A percentile compares a stretch with the other conserved stretches of the same genome.
These are phyloP conservation scores for Hirtodrosophila trivittata DNA, from an alignment of 2,888 invertebrate species.

Conservation along the genomic window DNA sequence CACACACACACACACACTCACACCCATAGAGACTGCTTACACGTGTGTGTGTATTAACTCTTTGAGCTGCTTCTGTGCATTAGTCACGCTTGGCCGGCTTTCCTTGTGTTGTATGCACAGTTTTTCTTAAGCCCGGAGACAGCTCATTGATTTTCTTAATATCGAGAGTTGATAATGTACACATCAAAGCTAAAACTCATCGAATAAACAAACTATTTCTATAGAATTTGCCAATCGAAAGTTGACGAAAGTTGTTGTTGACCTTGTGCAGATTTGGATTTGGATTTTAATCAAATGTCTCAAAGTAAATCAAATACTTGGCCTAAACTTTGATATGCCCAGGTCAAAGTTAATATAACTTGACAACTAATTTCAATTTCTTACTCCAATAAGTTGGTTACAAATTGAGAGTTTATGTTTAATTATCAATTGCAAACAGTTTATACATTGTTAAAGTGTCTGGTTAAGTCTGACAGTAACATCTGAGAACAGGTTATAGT, in stretches of 20 bases:
- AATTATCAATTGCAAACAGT: too few species aligned
- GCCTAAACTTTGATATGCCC: not conserved
- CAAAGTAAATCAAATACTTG: conserved; percentile 44
- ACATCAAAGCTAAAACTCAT: conserved; percentile 54
- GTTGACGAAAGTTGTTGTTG: conserved; percentile 25
- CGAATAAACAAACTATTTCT: conserved; percentile 1
- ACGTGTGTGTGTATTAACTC: conserved; percentile 48
- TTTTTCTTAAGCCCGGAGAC: conserved; percentile 19
- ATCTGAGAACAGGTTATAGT: not conserved
- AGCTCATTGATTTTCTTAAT: conserved; percentile 57
- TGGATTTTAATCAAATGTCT: conserved; percentile 59
- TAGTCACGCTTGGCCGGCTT: conserved; percentile 60
- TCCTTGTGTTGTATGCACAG: conserved; percentile 21
- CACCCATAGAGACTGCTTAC: not conserved
- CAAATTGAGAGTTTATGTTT: too few species aligned
- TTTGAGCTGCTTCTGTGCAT: conserved; percentile 46
- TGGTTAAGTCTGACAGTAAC: not conserved
- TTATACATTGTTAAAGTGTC: too few species aligned
- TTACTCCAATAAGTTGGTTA: too few species aligned
- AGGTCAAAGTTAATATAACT: too few species aligned
- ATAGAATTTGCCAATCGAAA: conserved; percentile 33
- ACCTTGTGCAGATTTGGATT: conserved; percentile 1
- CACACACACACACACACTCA: conserved; percentile 5
- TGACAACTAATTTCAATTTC: too few species aligned
- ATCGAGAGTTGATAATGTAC: conserved; percentile 19